Percentiles rank a stretch among this genome's conserved stretches.
These are phyloP conservation scores for Ochropacha duplaris DNA, from an alignment of 2,888 invertebrate genomes.

Conservation along the genomic window DNA sequence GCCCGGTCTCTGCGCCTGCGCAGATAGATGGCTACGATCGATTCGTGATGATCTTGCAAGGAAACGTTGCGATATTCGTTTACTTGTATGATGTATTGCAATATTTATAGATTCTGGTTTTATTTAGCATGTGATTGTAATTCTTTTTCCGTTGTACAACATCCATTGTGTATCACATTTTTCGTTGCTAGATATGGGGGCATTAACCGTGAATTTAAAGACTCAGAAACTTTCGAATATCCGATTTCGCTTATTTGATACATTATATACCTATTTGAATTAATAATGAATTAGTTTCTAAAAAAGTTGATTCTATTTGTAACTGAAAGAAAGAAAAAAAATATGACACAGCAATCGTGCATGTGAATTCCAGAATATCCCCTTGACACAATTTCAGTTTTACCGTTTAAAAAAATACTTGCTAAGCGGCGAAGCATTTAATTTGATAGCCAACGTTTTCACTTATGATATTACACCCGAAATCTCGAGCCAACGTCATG, in stretches of 20 bases:
- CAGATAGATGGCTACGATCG: conserved; percentile 5
- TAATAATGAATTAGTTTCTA: too few relatives aligned
- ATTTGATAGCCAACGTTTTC: conserved; percentile 4
- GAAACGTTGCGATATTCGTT: background rate
- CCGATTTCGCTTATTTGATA: too few relatives aligned
- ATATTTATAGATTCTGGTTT: background rate
- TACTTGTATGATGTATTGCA: background rate
- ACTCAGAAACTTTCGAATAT: background rate
- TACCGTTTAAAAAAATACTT: background rate
- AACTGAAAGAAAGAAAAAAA: too few relatives aligned
- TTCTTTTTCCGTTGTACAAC: too few relatives aligned
- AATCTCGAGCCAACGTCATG: conserved; percentile 33
- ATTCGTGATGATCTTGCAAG: conserved; percentile 22
- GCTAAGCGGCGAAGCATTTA: background rate
- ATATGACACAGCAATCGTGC: too few relatives aligned
- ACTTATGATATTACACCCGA: conserved; percentile 32
- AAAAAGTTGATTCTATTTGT: too few relatives aligned
- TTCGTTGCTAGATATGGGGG: background rate
- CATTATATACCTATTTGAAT: too few relatives aligned
- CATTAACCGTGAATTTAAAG: background rate
- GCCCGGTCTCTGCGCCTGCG: conserved; percentile 26
- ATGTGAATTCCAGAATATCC: too few relatives aligned
- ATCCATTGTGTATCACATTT: background rate
- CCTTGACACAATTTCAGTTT: too few relatives aligned
- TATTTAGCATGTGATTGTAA: too few relatives aligned